These are phyloP conservation scores for Cinara cedri DNA, from an alignment of 2,888 invertebrate genomes.

Conservation along the genomic window DNA sequence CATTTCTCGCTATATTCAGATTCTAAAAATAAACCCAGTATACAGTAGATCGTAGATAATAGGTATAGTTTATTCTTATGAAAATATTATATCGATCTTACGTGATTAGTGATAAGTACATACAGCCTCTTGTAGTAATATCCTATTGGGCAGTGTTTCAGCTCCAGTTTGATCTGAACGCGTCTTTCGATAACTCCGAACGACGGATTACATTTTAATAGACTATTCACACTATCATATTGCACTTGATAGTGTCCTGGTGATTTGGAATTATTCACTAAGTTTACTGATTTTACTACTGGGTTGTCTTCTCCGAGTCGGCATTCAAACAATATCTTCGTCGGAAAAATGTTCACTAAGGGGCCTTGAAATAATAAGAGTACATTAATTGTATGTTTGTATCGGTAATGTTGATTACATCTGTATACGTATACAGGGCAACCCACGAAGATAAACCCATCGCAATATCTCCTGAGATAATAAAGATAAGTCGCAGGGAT, in stretches of 20 bases:
- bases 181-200: slow-evolving; percentile 25
- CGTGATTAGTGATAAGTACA: slow-evolving; percentile 29
- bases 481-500: too few relatives aligned
- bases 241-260: slow-evolving; percentile 32
- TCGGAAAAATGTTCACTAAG: slow-evolving; percentile 25
- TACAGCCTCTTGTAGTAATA: slow-evolving; percentile 47
- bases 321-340: slow-evolving; percentile 7
- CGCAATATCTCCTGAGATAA: too few relatives aligned
- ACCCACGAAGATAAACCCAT: too few relatives aligned
- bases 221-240: slow-evolving; percentile 33
- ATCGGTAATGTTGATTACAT: too few relatives aligned
- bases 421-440: too few relatives aligned
- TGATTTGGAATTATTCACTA: slow-evolving; percentile 26
- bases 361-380: slow-evolving; percentile 13
- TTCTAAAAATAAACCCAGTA: too few relatives aligned
- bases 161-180: slow-evolving; percentile 27
- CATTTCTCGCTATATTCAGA: too few relatives aligned
- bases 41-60: too few relatives aligned
- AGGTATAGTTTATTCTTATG: too few relatives aligned
- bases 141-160: slow-evolving; percentile 17
- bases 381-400: too few relatives aligned
- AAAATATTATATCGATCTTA: slow-evolving; percentile 1
- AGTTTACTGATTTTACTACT: not conserved
- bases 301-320: not conserved
- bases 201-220: slow-evolving; percentile 24